Base-by-base conservation (phyloP, 2,888 invertebrate genomes). In the Sphaerophoria taeniata region DNA sequence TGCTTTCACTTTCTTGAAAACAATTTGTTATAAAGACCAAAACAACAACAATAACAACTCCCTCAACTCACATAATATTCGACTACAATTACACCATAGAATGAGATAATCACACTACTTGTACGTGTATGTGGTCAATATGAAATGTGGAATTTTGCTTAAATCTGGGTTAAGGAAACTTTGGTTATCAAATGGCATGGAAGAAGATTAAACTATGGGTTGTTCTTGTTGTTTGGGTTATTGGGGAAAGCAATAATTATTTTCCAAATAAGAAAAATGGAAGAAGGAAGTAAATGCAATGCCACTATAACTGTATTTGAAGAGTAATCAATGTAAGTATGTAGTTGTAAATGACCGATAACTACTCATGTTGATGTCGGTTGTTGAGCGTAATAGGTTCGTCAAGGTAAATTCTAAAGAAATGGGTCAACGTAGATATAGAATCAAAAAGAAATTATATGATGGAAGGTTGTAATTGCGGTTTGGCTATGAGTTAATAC, bases 141-240 rank as follows among this genome's bases (percentile, higher is more conserved):
- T 47, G n/a, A 12, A 6, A 56, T 63, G 63, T 33, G 3, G 33
- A 61, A 45, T n/a, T 61, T 61, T 14, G 31, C 45, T 24, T 45
- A 5, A 9, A 43, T 60, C n/a, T 60, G 43, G 61, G 61, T 63
- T 47, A 63, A 63, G 34, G 14, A 7, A 63, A 45, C 33, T 47
- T 47, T 45, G 63, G 63, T 63, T 63, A 47, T 63, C 63, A 63
- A 63, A 63, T 63, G 63, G 47, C 33, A 63, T 47, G 63, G 45
- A 63, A 63, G 45, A 63, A 47, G 63, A 63, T 63, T 63, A 63
- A 60, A 9, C 43, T 24, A 49, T 11, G 12, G 47, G n/a, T 49
- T 11, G 43, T 24, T 24, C 24, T 24, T 24, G 24, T 24, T 24
- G 24, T 24, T 24, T 12, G 61, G 61, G 61, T 45, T 45, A 12